phyloP scores from a whole-genome alignment of 2,888 invertebrate species.

The Archaeoteleia sp. region DNA sequence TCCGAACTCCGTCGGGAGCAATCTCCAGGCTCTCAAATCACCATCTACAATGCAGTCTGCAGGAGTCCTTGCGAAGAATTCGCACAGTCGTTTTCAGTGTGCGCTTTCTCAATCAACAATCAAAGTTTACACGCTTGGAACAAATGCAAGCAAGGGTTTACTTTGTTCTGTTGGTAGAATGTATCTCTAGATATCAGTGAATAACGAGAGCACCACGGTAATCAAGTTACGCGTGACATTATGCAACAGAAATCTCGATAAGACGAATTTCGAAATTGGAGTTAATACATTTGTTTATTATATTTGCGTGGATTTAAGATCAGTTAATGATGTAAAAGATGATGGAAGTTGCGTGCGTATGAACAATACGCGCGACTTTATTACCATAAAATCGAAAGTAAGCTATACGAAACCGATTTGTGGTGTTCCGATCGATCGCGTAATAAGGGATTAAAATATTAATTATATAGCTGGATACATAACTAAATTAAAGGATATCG shows the following conservation, averaged over 20 bases:
- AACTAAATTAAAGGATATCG: too few species aligned
- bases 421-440: too few species aligned
- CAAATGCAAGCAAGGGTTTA: slow-evolving; percentile 6
- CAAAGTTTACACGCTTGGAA: slow-evolving; percentile 7
- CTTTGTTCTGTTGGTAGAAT: not conserved
- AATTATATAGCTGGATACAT: too few species aligned
- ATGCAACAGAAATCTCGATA: slow-evolving; percentile 48
- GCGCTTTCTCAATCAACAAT: slow-evolving; percentile 7
- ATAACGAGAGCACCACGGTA: slow-evolving; percentile 29
- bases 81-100: slow-evolving; percentile 5
- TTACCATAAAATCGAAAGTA: too few species aligned
- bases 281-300: too few species aligned
- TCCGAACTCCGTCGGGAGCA: too few species aligned
- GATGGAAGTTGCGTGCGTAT: too few species aligned
- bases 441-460: too few species aligned
- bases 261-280: slow-evolving; percentile 51
- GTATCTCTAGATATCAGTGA: slow-evolving; percentile 32
- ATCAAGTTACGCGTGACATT: slow-evolving; percentile 46
- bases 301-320: too few species aligned
- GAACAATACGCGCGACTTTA: too few species aligned
- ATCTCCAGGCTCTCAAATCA: slow-evolving; percentile 16
- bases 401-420: too few species aligned
- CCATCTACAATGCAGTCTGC: not conserved
- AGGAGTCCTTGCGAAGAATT: slow-evolving; percentile 17
- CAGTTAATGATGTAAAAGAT: too few species aligned